phyloP scores from a whole-genome alignment of 1,140 invertebrate species.

The Pogonomyrmex barbatus region DNA sequence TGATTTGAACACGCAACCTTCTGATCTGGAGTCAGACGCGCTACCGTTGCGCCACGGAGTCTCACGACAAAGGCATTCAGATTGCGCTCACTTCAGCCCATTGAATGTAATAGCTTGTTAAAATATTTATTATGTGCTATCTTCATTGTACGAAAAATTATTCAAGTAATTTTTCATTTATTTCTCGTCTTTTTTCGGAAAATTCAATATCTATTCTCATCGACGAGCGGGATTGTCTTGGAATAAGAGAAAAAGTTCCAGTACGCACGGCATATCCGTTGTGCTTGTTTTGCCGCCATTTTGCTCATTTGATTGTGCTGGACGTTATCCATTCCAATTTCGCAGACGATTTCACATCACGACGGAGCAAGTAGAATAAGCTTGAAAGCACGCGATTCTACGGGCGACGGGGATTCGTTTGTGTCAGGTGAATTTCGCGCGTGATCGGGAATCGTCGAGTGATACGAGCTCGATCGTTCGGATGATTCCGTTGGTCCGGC shows the following conservation, averaged over 20 bases:
- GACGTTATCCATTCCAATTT: background rate
- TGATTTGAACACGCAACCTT: slow-evolving; percentile 99
- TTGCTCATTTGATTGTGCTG: background rate
- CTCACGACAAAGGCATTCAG: slow-evolving; percentile 31
- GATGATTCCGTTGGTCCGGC: background rate
- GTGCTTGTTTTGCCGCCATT: slow-evolving; percentile 18
- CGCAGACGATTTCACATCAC: background rate
- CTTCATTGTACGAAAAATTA: background rate
- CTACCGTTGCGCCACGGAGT: slow-evolving; percentile 93
- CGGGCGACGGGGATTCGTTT: background rate
- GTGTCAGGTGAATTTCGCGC: no score
- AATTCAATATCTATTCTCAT: background rate
- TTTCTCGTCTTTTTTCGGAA: background rate
- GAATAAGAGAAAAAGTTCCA: no score
- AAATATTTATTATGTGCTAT: background rate
- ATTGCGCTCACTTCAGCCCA: slow-evolving; percentile 27
- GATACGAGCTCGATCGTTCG: background rate
- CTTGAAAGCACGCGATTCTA: background rate
- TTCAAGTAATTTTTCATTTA: background rate
- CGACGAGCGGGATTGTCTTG: background rate
- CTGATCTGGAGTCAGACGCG: slow-evolving; percentile 99
- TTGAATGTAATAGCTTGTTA: background rate
- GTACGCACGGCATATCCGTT: background rate
- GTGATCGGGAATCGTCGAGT: background rate
- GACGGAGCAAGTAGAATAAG: no score